These are phyloP conservation scores for Poeciliopsis turneri DNA, from an alignment of 2,797 vertebrate genomes.

Conservation along the genomic window DNA sequence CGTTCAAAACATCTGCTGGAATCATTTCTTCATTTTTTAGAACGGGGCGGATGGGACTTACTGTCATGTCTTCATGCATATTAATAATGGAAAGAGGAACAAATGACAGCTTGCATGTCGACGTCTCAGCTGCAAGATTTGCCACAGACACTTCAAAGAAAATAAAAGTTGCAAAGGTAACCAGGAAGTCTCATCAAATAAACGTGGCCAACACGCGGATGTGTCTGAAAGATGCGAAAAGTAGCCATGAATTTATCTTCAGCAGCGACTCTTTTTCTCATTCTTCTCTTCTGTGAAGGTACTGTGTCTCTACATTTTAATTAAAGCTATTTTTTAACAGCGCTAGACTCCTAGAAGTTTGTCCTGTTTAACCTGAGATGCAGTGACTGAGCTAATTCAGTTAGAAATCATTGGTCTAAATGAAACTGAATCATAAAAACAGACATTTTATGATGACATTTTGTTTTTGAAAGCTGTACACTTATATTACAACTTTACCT, in stretches of 20 bases:
- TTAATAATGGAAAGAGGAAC: background rate
- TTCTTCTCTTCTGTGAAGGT: background rate
- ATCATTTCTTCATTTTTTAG: background rate
- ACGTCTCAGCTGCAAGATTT: background rate
- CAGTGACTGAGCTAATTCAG: background rate
- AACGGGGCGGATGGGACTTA: background rate
- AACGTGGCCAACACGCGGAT: background rate
- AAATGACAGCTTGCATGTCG: background rate
- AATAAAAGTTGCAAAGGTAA: background rate
- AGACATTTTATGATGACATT: background rate
- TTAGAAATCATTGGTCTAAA: background rate
- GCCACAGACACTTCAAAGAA: background rate
- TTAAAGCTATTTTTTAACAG: background rate
- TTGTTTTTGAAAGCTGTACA: background rate
- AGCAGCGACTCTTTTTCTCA: background rate
- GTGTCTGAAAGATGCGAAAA: background rate
- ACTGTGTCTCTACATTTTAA: background rate
- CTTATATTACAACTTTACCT: background rate
- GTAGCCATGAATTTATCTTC: background rate
- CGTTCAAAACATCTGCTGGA: background rate
- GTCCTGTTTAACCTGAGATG: background rate
- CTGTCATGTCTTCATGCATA: background rate
- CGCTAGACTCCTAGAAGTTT: background rate
- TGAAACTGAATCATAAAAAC: background rate
- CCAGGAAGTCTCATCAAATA: background rate